These are phyloP conservation scores for Brachyhypopomus occidentalis DNA, from an alignment of 2,113 vertebrate species.

Conservation along the genomic window DNA sequence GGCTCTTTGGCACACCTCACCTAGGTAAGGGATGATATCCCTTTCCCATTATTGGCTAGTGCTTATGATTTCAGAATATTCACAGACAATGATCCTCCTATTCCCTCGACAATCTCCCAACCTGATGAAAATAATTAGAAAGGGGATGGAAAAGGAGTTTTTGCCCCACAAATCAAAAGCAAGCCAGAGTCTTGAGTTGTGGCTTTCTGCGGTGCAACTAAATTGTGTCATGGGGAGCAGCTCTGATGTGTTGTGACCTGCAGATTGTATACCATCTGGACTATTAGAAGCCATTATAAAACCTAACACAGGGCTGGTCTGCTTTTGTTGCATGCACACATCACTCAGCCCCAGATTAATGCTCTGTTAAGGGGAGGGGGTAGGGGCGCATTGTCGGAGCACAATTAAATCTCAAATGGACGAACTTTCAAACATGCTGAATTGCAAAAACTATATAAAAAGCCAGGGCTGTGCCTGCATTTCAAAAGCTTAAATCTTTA, in stretches of 20 bases:
- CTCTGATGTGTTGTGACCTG: constrained; percentile 52
- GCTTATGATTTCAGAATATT: constrained; percentile 44
- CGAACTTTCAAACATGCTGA: constrained; percentile 74
- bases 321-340: constrained; percentile 23
- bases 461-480: constrained; percentile 60
- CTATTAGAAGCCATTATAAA: constrained; percentile 42
- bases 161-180: constrained; percentile 39
- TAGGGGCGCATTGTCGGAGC: constrained; percentile 68
- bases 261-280: constrained; percentile 59
- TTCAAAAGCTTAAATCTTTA: constrained; percentile 71
- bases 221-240: constrained; percentile 45
- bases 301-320: constrained; percentile 13
- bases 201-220: constrained; percentile 44
- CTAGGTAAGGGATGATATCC: constrained; percentile 38
- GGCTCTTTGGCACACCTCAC: constrained; percentile 43
- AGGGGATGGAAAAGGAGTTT: constrained; percentile 6
- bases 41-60: constrained; percentile 20
- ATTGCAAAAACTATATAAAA: constrained; percentile 63
- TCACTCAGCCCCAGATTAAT: constrained; percentile 53
- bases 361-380: constrained; percentile 60
- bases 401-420: constrained; percentile 72
- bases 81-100: not conserved
- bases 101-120: constrained; percentile 12
- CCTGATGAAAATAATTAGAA: constrained; percentile 38
- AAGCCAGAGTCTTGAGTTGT: constrained; percentile 54